These are phyloP conservation scores for Caenorhabditis zanzibari DNA, from an alignment of 2,888 invertebrate genomes.

Conservation along the genomic window DNA sequence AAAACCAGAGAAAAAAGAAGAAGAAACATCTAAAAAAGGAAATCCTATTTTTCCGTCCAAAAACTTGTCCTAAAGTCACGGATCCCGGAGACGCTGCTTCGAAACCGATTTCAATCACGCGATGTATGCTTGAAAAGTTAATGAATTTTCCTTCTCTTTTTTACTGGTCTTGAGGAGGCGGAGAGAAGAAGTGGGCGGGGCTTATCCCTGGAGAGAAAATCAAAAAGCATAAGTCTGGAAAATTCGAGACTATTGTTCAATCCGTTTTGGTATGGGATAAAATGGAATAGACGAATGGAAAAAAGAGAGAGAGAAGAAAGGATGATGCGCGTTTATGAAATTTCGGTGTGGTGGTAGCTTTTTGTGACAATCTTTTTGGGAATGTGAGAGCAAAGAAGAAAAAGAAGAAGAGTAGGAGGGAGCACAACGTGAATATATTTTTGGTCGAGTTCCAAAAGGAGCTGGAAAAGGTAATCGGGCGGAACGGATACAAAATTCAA, in stretches of 20 bases:
- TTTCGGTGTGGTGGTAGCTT: conserved; percentile 20
- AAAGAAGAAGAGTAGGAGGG: conserved; percentile 1
- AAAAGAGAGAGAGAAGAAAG: not conserved
- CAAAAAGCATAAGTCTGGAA: conserved; percentile 2
- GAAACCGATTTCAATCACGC: conserved; percentile 55
- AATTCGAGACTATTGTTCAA: conserved; percentile 15
- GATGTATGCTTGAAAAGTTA: conserved; percentile 61
- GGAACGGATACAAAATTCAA: conserved; percentile 19
- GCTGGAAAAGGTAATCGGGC: conserved; percentile 24
- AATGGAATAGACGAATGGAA: not conserved
- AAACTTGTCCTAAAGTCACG: conserved; percentile 22
- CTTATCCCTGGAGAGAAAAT: not conserved
- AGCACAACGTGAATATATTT: conserved; percentile 8
- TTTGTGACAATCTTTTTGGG: conserved; percentile 13
- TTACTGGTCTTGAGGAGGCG: not conserved
- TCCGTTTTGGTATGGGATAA: not conserved
- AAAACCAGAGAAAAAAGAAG: conserved; percentile 21
- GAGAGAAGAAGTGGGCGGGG: conserved; percentile 27
- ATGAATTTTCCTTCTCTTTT: conserved; percentile 26
- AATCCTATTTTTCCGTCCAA: not conserved
- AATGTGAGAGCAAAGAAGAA: not conserved
- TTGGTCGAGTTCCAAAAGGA: conserved; percentile 1
- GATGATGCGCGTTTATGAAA: conserved; percentile 45
- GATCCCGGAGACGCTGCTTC: conserved; percentile 3
- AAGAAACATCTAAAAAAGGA: conserved; percentile 42